A percentile compares a stretch with the other conserved stretches of the same genome.
phyloP scores from a whole-genome alignment of 2,797 vertebrate species.

The Syngnathus acus region DNA sequence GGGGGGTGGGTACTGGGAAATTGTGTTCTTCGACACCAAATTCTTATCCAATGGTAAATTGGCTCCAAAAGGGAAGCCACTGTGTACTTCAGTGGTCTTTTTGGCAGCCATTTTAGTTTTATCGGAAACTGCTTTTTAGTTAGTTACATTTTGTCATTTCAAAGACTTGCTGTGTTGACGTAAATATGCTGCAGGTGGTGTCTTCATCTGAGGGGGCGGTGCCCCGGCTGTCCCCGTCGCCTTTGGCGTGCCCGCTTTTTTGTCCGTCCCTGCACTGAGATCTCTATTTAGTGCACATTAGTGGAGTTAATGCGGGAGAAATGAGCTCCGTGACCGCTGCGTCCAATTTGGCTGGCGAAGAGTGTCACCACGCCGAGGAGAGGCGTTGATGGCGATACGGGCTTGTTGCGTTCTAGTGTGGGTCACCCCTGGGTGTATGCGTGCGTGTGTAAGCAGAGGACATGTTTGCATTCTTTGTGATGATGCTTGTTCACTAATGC shows the following conservation, averaged over 20 bases:
- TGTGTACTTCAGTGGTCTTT: too few relatives aligned
- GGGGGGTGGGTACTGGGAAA: too few relatives aligned
- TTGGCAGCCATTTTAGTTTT: too few relatives aligned
- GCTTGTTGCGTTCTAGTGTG: conserved; percentile 56
- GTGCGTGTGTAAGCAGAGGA: neutral
- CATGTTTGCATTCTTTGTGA: conserved; percentile 12
- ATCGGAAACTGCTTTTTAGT: too few relatives aligned
- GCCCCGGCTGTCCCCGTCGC: neutral
- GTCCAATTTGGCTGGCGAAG: conserved; percentile 52
- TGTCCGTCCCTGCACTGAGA: conserved; percentile 41
- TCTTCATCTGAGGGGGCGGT: conserved; percentile 25
- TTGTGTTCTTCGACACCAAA: too few relatives aligned
- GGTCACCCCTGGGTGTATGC: conserved; percentile 22
- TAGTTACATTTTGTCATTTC: conserved; percentile 22
- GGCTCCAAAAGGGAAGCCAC: neutral
- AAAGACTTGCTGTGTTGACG: conserved; percentile 12
- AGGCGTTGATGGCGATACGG: conserved; percentile 30
- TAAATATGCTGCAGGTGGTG: conserved; percentile 50
- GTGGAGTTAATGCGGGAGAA: conserved; percentile 62
- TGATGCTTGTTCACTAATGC: conserved; percentile 58
- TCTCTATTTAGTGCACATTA: conserved; percentile 65
- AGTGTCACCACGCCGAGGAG: conserved; percentile 29
- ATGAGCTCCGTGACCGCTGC: conserved; percentile 51
- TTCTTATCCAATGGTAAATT: too few relatives aligned
- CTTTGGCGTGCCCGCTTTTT: conserved; percentile 13